Base-by-base conservation (phyloP, 2,113 vertebrate species). In the Lutjanus erythropterus region DNA sequence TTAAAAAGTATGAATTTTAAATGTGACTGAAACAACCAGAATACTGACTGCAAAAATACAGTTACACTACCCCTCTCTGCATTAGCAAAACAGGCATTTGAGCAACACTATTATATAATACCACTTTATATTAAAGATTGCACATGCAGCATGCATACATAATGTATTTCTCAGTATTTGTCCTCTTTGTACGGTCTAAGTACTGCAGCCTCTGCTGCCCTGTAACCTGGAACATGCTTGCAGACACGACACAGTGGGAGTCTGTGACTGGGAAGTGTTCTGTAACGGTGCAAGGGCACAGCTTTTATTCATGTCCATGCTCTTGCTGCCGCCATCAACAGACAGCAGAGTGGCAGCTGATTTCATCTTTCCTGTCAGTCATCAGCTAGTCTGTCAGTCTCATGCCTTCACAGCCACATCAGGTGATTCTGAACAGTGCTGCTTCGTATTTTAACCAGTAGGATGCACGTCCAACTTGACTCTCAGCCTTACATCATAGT, bases 291-390 rank as follows among this genome's bases (percentile, higher is more conserved):
- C 70, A 71, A 70, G 67, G 77, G 44, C 83, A 33, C 16, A 64
- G 65, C 69, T 75, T 76, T 78, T 29, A 42, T 68, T 58, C 59
- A 8, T 14, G 65, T 55, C 39, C 21, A 15, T 29, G 68, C 46
- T 55, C 10, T 9, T 39, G 53, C 46, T 65, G 18, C 61, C 16
- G 5, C 61, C 71, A 23, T 80, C 71, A 67, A 9, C 68, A 46
- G 82, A 67, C 75, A 8, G 35, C 52, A 11, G 75, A 89, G 81
- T 80, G 85, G 68, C 87, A 81, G 85, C 84, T 64, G 76, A 81
- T 80, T 85, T 88, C 85, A 79, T 88, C 64, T 33, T 12, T 50
- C 7, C 75, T 86, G 85, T 89, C 90, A 81, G 23, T 74, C 82
- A 52, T 90, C 86, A 71, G 64, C 60, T 3, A 50, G 14, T 72